Evolutionary conservation across 2,888 invertebrate genomes (phyloP).

Genomic region (Balanococcus diminutus): DNA sequence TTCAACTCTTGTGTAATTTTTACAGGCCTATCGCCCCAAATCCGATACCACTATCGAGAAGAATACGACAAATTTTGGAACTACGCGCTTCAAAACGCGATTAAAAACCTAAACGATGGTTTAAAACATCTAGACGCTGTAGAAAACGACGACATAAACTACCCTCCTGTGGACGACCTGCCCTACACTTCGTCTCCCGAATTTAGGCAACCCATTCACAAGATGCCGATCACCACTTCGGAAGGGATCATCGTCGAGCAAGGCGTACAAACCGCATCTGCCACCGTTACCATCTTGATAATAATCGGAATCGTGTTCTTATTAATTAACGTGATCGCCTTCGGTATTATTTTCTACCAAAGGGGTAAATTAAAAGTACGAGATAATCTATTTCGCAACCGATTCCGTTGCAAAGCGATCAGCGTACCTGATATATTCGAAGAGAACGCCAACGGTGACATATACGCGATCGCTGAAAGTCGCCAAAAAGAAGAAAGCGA

Average conservation of each 20-base stretch:
- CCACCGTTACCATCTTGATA: constrained; percentile 62
- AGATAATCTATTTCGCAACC: constrained; percentile 64
- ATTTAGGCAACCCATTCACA: background rate
- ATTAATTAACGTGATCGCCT: constrained; percentile 74
- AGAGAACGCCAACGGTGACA: constrained; percentile 63
- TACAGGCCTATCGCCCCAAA: constrained; percentile 76
- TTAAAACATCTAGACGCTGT: background rate
- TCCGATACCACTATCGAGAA: constrained; percentile 76
- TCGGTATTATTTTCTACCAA: constrained; percentile 72
- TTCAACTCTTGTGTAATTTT: background rate
- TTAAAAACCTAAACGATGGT: constrained; percentile 2
- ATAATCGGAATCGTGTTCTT: constrained; percentile 72
- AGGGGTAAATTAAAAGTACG: constrained; percentile 67
- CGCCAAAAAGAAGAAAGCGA: background rate
- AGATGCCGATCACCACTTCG: background rate
- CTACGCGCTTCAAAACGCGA: constrained; percentile 71
- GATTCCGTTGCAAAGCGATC: constrained; percentile 62
- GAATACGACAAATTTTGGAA: constrained; percentile 85
- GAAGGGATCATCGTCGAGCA: background rate
- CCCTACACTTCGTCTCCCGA: background rate
- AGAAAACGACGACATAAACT: constrained; percentile 25
- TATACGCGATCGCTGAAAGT: constrained; percentile 55
- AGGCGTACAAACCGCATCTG: constrained; percentile 59
- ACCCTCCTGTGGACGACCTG: background rate
- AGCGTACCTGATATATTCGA: constrained; percentile 56